Percentiles rank a stretch among this genome's conserved stretches.
Evolutionary conservation across 2,797 vertebrate species (phyloP).

Genomic region (Betta splendens): DNA sequence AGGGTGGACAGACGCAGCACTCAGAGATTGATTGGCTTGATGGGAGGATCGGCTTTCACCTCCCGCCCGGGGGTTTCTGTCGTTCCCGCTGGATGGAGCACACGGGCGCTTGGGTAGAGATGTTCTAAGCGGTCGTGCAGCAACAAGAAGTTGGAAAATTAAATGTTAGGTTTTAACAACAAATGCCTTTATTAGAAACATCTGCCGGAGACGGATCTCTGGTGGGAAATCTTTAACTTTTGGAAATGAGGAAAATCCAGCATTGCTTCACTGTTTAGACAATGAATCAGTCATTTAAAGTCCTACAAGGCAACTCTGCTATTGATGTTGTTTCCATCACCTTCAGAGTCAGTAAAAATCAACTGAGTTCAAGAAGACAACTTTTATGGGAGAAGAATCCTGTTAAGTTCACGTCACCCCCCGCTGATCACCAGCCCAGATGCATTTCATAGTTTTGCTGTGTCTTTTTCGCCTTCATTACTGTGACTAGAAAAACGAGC

Average conservation of each 20-base stretch:
- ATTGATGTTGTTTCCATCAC: constrained; percentile 34
- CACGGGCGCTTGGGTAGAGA: constrained; percentile 45
- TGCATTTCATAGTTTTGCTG: not conserved
- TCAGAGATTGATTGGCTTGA: constrained; percentile 61
- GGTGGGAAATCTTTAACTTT: constrained; percentile 19
- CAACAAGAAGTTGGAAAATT: constrained; percentile 26
- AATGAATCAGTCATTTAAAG: constrained; percentile 33
- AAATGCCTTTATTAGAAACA: constrained; percentile 28
- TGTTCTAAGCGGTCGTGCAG: constrained; percentile 33
- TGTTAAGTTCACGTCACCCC: constrained; percentile 27
- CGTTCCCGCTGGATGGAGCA: constrained; percentile 39
- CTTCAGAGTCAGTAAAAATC: constrained; percentile 26
- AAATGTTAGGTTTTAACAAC: constrained; percentile 29
- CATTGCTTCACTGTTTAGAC: not conserved
- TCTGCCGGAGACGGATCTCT: constrained; percentile 35
- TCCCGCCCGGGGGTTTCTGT: constrained; percentile 64
- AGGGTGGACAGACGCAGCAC: constrained; percentile 65
- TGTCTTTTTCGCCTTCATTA: constrained; percentile 19
- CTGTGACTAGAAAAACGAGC: constrained; percentile 20
- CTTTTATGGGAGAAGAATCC: constrained; percentile 10
- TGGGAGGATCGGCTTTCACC: constrained; percentile 73
- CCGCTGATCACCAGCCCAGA: constrained; percentile 20
- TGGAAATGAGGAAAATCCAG: not conserved
- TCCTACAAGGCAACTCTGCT: constrained; percentile 18
- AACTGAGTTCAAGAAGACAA: constrained; percentile 29